Percentiles rank a stretch among this genome's conserved stretches.
phyloP scores from a whole-genome alignment of 2,888 invertebrate species.

The Agrotis ipsilon region DNA sequence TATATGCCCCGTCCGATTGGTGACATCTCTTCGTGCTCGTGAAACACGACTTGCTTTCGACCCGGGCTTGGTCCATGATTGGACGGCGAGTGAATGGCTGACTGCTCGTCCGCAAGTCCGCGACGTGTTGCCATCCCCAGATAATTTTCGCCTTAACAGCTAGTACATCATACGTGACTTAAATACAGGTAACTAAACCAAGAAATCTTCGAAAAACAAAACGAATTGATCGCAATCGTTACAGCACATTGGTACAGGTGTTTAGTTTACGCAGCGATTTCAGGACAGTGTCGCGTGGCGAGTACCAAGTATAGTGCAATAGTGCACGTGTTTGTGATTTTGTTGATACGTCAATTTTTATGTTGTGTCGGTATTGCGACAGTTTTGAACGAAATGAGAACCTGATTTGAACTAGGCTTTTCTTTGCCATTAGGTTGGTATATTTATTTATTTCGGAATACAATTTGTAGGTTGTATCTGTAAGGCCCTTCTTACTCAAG shows the following conservation, averaged over 20 bases:
- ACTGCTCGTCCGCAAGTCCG: too few species aligned
- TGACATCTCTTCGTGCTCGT: too few species aligned
- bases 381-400: constrained; percentile 5
- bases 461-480: not conserved
- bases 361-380: constrained; percentile 19
- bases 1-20: too few species aligned
- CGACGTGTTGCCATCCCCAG: too few species aligned
- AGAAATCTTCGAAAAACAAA: not conserved
- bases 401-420: not conserved
- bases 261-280: constrained; percentile 67
- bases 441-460: not conserved
- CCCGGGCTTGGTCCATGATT: too few species aligned
- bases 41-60: too few species aligned
- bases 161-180: not conserved
- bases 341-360: constrained; percentile 49
- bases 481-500: too few species aligned
- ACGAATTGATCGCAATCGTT: not conserved
- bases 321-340: constrained; percentile 43
- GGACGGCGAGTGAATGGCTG: too few species aligned
- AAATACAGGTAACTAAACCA: not conserved
- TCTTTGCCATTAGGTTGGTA: not conserved
- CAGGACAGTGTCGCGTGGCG: constrained; percentile 45
- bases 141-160: too few species aligned
- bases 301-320: constrained; percentile 20
- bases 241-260: constrained; percentile 64